Base-by-base conservation (phyloP, 2,888 invertebrate species). In the Erebia aethiops region DNA sequence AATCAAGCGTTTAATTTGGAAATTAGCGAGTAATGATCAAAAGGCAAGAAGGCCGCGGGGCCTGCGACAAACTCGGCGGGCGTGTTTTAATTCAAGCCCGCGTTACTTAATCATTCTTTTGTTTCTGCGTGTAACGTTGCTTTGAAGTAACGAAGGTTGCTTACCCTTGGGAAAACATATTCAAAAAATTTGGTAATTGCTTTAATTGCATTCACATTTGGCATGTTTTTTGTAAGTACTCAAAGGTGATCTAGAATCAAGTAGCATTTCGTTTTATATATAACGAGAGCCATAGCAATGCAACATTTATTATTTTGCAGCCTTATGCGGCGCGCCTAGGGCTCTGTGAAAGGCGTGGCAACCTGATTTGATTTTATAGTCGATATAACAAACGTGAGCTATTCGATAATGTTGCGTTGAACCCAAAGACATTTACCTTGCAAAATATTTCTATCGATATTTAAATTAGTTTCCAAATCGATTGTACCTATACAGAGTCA, bases 1-100 rank as follows among this genome's bases (percentile, higher is more conserved):
- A 90, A 87, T 88, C 85, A 87, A 88, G 86, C 91, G 90, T 87
- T 90, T 92, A 92, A 93, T 80, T 92, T 92, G 91, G 90, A 91
- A 93, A 93, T 89, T 92, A 90, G 88, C 87, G 84, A 87, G 86
- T 89, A 91, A 87, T 85, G 84, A 83, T 84, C 81, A 81, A 87
- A 83, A 82, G 85, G 84, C 89, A 85, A 87, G 89, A 91, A 91
- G 92, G 92, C 92, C 92, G 88, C 84, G 83, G 77, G 81, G 86
- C 85, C 90, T 86, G 84, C 83, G 81, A 87, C 88, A 89, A 89
- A 85, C 85, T 79, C 76, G 77, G 81, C 78, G 84, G 85, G 86
- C 86, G 83, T 79, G 80, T 82, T 82, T 81, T 71, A 72, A 73
- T 75, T 76, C 76, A 67, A 76, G 75, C 74, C 71, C 74, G 71